Evolutionary conservation across 2,113 vertebrate species (phyloP).

Genomic region (Salminus brasiliensis): DNA sequence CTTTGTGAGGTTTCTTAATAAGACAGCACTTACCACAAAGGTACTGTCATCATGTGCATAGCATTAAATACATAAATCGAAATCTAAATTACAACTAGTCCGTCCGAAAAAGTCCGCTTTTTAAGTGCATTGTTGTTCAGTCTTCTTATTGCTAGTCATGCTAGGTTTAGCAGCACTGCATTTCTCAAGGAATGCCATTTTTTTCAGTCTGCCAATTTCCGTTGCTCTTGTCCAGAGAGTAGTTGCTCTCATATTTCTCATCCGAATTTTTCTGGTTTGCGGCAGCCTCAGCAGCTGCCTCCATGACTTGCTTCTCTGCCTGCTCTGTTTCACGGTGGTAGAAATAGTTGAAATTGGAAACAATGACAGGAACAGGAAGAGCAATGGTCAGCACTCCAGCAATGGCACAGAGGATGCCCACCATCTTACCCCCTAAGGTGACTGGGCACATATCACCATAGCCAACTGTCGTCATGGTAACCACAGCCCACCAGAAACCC

Average conservation of each 20-base stretch:
- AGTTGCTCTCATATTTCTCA: conserved; percentile 79
- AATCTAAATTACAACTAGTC: conserved; percentile 24
- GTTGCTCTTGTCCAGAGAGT: conserved; percentile 86
- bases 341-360: conserved; percentile 99
- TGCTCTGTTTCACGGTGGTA: conserved; percentile 96
- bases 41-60: conserved; percentile 51
- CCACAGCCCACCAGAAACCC: conserved; percentile 99
- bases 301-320: conserved; percentile 85
- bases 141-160: conserved; percentile 49
- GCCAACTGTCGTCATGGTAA: conserved; percentile 98
- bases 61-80: conserved; percentile 55
- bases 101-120: conserved; percentile 20
- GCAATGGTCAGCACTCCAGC: conserved; percentile 96
- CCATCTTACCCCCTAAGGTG: conserved; percentile 93
- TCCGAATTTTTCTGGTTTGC: conserved; percentile 72
- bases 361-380: conserved; percentile 94
- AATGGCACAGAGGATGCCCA: conserved; percentile 95
- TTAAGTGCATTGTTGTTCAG: conserved; percentile 50
- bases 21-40: conserved; percentile 60
- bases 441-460: conserved; percentile 97
- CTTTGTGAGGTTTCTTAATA: conserved; percentile 47
- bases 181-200: conserved; percentile 73
- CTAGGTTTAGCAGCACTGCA: conserved; percentile 2
- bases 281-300: conserved; percentile 78
- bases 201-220: conserved; percentile 82